Base-by-base conservation (phyloP, 2,113 vertebrate species). In the Heterotis niloticus region DNA sequence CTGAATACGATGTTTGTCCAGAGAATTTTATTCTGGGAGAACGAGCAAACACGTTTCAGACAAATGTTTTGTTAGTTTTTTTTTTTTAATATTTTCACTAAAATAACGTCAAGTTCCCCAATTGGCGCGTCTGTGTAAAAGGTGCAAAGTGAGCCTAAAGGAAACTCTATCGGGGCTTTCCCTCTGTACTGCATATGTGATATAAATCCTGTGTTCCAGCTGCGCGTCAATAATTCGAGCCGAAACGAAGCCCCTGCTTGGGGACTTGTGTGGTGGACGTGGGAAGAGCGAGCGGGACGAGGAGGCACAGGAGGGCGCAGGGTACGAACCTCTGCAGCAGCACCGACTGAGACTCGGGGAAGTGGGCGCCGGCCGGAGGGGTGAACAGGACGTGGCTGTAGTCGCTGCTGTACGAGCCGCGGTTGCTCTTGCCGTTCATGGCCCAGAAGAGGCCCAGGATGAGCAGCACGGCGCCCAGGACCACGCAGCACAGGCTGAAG, bases 401-500 rank as follows among this genome's bases (percentile, higher is more conserved):
- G 60, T 91, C 89, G 56, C 87, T 79, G 66, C 56, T 86, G 79
- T 88, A 92, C 86, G 89, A 86, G 86, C 24, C 76, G 23, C n/a
- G 82, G 80, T 64, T 81, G 81, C 78, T 88, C 81, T 92, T 92
- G 70, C 85, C 88, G 84, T 92, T 93, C 90, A 93, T 91, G 13
- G 92, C 91, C 92, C 92, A 93, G 75, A 92, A 92, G 1, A 94
- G 84, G 56, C 92, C 92, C 74, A 93, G 84, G 77, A 93, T 91
- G 76, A 94, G 90, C 90, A 93, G 89, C 77, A 94, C 83, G 59
- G 92, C 91, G 75, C 92, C 92, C 34, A 94, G 87, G 79, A 92
- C 90, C 85, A 93, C 91, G n/a, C 91, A 91, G 81, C 92, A 93
- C 51, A 94, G 87, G 17, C 91, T 92, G 87, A 93, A 93, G n/a